Percentiles rank a stretch among this genome's conserved stretches.
Conservation (phyloP, 2,888 invertebrate genomes). For the Mylabris sibirica region DNA sequence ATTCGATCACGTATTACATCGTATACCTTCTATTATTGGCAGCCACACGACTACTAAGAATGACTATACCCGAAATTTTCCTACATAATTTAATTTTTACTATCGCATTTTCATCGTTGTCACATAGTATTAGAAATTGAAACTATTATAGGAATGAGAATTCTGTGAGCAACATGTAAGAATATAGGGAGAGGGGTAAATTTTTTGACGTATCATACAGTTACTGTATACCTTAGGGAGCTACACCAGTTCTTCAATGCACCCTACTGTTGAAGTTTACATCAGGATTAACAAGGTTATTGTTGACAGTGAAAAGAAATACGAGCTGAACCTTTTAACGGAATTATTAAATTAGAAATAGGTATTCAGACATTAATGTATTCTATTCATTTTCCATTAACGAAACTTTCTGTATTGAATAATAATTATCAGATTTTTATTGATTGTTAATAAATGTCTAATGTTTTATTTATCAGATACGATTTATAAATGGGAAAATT, state of each 20-base stretch:
- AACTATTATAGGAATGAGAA: slow-evolving; percentile 21
- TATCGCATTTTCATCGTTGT: slow-evolving; percentile 1
- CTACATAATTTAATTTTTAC: slow-evolving; percentile 24
- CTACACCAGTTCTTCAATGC: slow-evolving; percentile 30
- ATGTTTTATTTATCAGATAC: slow-evolving; percentile 14
- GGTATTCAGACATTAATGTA: slow-evolving; percentile 46
- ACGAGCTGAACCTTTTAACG: slow-evolving; percentile 46
- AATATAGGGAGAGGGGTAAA: slow-evolving; percentile 24
- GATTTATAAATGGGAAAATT: neutral
- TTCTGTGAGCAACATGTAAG: too few species aligned
- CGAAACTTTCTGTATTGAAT: slow-evolving; percentile 27
- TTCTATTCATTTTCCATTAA: slow-evolving; percentile 34
- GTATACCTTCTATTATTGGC: neutral
- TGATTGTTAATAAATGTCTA: slow-evolving; percentile 16
- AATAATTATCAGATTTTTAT: slow-evolving; percentile 22
- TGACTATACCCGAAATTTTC: slow-evolving; percentile 17
- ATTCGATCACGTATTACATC: slow-evolving; percentile 17
- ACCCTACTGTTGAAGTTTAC: slow-evolving; percentile 40
- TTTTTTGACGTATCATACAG: slow-evolving; percentile 15
- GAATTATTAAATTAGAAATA: slow-evolving; percentile 46
- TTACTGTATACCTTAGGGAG: slow-evolving; percentile 38
- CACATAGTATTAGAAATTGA: slow-evolving; percentile 15
- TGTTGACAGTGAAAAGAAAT: slow-evolving; percentile 46
- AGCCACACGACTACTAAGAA: too few species aligned
- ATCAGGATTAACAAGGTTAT: slow-evolving; percentile 48